phyloP scores from a whole-genome alignment of 2,113 vertebrate species.

The Corythornis madagascariensis region DNA sequence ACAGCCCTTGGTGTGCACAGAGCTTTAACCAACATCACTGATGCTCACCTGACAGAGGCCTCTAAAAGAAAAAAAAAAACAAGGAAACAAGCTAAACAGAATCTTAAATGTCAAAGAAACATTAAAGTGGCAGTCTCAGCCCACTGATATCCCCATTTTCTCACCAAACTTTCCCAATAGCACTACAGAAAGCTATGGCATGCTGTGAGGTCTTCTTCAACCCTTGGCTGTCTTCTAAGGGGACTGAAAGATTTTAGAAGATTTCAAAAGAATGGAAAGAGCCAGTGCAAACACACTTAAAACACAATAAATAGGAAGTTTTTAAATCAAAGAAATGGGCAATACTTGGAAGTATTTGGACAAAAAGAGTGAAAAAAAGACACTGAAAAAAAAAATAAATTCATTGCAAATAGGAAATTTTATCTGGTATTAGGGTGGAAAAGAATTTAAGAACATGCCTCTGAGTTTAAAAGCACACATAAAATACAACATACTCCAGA shows the following conservation, averaged over 20 bases:
- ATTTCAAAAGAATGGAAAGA: neutral
- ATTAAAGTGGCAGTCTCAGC: neutral
- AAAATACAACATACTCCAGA: neutral
- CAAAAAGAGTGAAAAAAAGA: neutral
- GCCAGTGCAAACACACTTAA: neutral
- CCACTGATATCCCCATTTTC: neutral
- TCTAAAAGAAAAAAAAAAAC: neutral
- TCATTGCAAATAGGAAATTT: neutral
- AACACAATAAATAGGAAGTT: neutral
- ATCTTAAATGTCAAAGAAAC: neutral
- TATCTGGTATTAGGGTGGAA: neutral
- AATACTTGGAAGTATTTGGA: neutral
- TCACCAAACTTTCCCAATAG: neutral
- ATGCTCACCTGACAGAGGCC: neutral
- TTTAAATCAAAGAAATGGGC: neutral
- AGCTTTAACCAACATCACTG: neutral
- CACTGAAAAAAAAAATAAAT: neutral
- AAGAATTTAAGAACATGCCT: neutral
- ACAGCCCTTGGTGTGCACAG: accelerated
- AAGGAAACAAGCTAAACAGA: neutral
- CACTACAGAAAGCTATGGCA: neutral
- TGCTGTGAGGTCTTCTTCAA: neutral
- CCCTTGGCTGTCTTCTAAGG: neutral
- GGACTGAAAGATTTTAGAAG: neutral
- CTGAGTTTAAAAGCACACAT: neutral